phyloP scores from a whole-genome alignment of 2,797 vertebrate genomes.

The Notolabrus celidotus region DNA sequence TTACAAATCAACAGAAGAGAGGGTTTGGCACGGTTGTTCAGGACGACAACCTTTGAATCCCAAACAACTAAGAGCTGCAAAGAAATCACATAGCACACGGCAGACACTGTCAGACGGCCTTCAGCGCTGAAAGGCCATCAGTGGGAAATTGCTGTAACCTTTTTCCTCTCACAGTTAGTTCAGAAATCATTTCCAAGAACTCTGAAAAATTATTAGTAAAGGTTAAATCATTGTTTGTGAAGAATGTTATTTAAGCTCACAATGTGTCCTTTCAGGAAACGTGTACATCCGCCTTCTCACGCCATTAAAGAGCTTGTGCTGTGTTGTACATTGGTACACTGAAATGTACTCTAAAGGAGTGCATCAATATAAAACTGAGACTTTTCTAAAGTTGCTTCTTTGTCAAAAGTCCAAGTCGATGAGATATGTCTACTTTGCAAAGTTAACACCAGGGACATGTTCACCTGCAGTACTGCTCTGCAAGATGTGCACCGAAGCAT shows the following conservation, averaged over 20 bases:
- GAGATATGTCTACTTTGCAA: not conserved
- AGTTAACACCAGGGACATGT: not conserved
- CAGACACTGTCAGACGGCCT: conserved; percentile 5
- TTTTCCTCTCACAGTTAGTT: conserved; percentile 13
- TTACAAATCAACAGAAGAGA: too few species aligned
- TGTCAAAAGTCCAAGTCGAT: too few species aligned
- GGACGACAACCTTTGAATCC: not conserved
- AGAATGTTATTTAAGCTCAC: conserved; percentile 8
- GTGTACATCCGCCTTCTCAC: too few species aligned
- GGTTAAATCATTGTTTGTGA: conserved; percentile 27
- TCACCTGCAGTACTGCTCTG: too few species aligned
- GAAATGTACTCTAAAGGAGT: too few species aligned
- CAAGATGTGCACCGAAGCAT: not conserved
- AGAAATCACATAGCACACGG: not conserved
- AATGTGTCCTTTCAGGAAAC: not conserved
- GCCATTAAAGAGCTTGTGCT: too few species aligned
- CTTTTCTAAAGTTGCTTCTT: too few species aligned
- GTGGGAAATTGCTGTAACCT: conserved; percentile 28
- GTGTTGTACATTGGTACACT: too few species aligned
- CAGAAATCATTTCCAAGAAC: not conserved
- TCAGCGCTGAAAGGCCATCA: conserved; percentile 18
- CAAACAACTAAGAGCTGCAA: not conserved
- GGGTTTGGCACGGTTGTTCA: too few species aligned
- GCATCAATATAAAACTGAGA: too few species aligned
- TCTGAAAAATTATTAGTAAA: conserved; percentile 24